These are phyloP conservation scores for Xenopus laevis DNA, from an alignment of 2,113 vertebrate genomes.

Conservation along the genomic window DNA sequence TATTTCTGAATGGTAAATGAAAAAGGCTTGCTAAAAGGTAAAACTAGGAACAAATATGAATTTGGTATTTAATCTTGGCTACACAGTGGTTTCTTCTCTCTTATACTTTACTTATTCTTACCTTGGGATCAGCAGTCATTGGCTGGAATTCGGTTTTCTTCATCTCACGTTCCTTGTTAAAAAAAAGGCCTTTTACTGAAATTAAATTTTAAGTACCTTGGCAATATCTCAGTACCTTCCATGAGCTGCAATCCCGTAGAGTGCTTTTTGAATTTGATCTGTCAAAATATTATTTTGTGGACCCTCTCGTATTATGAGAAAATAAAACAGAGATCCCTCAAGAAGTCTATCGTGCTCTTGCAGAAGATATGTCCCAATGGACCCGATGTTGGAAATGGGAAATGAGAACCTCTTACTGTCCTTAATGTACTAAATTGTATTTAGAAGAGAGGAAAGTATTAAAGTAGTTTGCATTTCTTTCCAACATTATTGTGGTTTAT, in stretches of 20 bases:
- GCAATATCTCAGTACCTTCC: neutral
- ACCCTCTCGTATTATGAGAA: constrained; percentile 19
- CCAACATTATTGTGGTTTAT: constrained; percentile 28
- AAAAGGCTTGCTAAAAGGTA: too few species aligned
- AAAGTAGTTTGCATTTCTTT: constrained; percentile 29
- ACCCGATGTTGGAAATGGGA: constrained; percentile 14
- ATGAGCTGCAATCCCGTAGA: constrained; percentile 4
- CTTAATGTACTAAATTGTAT: constrained; percentile 37
- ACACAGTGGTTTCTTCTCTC: too few species aligned
- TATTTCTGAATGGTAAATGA: too few species aligned
- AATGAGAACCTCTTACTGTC: constrained; percentile 30
- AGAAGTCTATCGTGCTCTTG: constrained; percentile 11
- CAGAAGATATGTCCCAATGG: constrained; percentile 21
- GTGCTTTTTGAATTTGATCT: constrained; percentile 14
- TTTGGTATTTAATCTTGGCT: too few species aligned
- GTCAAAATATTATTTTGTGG: constrained; percentile 40
- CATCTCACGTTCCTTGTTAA: neutral
- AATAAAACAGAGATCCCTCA: constrained; percentile 29
- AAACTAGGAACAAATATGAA: too few species aligned
- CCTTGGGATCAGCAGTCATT: too few species aligned
- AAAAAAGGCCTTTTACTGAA: neutral
- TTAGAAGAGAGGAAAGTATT: constrained; percentile 27
- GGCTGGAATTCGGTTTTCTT: neutral
- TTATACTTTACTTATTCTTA: too few species aligned
- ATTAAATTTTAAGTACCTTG: neutral